phyloP scores from a whole-genome alignment of 2,888 invertebrate genomes.

The Morpho deidamia region DNA sequence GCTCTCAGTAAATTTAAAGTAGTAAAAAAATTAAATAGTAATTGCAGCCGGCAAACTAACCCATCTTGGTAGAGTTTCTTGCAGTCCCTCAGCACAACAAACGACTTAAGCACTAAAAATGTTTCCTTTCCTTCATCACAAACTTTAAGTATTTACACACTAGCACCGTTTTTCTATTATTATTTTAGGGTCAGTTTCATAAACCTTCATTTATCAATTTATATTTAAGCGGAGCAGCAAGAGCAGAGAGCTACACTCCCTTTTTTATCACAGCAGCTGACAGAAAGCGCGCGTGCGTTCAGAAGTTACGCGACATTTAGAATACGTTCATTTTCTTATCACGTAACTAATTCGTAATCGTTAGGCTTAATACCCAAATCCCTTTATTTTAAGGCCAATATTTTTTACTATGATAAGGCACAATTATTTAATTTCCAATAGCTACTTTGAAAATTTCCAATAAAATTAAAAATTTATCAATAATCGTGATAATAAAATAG shows the following conservation, averaged over 20 bases:
- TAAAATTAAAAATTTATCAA: no score
- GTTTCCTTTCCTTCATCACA: slow-evolving; percentile 50
- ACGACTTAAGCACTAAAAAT: slow-evolving; percentile 29
- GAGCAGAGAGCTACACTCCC: slow-evolving; percentile 27
- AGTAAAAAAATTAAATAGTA: neutral
- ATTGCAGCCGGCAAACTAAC: slow-evolving; percentile 59
- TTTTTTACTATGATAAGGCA: neutral
- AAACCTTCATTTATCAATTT: slow-evolving; percentile 23
- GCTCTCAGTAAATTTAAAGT: neutral
- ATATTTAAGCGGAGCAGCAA: slow-evolving; percentile 22
- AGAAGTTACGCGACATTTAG: slow-evolving; percentile 29
- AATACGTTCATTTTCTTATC: slow-evolving; percentile 30
- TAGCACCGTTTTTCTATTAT: slow-evolving; percentile 32
- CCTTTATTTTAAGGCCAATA: neutral
- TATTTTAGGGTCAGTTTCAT: slow-evolving; percentile 27
- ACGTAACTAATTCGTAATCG: neutral
- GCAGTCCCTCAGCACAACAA: slow-evolving; percentile 32
- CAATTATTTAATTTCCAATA: no score
- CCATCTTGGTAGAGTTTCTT: slow-evolving; percentile 52
- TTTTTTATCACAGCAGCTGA: slow-evolving; percentile 35
- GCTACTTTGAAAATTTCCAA: no score
- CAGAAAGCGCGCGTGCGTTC: slow-evolving; percentile 44
- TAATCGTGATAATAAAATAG: no score
- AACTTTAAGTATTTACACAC: slow-evolving; percentile 41
- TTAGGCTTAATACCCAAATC: neutral